Evolutionary conservation across 2,888 invertebrate species (phyloP).

Genomic region (Mesorhabditis spiculigera): DNA sequence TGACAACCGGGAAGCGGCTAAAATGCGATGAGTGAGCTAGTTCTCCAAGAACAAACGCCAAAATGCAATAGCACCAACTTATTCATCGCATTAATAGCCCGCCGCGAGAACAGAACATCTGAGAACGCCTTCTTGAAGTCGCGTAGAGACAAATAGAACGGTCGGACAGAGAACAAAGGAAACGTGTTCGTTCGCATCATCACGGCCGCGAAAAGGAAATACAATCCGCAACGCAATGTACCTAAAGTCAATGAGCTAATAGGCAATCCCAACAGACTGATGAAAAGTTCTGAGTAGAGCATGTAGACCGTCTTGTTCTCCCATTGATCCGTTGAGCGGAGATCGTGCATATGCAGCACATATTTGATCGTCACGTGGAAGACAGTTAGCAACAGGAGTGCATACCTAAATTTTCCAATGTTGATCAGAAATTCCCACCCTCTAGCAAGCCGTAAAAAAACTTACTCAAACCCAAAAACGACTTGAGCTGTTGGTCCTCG

Average conservation of each 20-base stretch:
- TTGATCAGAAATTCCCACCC: neutral
- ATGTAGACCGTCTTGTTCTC: constrained; percentile 97
- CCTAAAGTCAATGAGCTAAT: constrained; percentile 60
- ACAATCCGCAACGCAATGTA: constrained; percentile 73
- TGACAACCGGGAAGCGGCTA: constrained; percentile 51
- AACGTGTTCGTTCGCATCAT: constrained; percentile 96
- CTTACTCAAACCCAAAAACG: constrained; percentile 90
- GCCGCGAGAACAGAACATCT: constrained; percentile 85
- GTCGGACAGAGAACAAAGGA: constrained; percentile 94
- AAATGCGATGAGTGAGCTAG: constrained; percentile 4
- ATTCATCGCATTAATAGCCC: constrained; percentile 59
- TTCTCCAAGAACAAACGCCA: neutral
- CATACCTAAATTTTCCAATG: constrained; percentile 70
- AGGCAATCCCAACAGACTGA: constrained; percentile 68
- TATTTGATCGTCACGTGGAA: constrained; percentile 86
- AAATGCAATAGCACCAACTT: constrained; percentile 16
- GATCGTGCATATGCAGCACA: constrained; percentile 80
- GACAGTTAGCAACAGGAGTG: constrained; percentile 77
- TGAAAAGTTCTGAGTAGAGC: constrained; percentile 88
- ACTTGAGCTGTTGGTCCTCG: constrained; percentile 95
- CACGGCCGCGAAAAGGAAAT: constrained; percentile 85
- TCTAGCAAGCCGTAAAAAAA: constrained; percentile 3
- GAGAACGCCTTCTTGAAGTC: constrained; percentile 86
- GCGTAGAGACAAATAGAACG: constrained; percentile 98
- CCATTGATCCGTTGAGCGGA: constrained; percentile 83